These are phyloP conservation scores for Gnathonemus longibarbis DNA, from an alignment of 2,113 vertebrate species.

Conservation along the genomic window DNA sequence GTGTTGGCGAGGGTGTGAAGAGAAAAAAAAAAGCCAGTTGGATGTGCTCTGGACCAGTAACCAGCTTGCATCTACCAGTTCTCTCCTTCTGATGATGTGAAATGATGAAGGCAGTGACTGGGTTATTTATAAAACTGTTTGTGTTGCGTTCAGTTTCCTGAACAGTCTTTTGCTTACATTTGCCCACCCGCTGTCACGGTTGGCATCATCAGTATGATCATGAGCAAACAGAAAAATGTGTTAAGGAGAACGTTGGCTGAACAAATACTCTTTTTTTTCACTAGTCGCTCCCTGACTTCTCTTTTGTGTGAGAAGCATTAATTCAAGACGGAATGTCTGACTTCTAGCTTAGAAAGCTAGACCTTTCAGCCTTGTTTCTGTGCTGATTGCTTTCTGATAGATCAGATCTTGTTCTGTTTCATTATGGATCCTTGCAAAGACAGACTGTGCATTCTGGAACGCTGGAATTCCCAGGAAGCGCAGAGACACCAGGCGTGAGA, in stretches of 20 bases:
- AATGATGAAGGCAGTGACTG: background rate
- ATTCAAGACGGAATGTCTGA: background rate
- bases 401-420: background rate
- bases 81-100: background rate
- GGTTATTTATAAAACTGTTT: background rate
- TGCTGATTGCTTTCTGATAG: background rate
- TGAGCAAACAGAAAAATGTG: background rate
- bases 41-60: background rate
- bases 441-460: background rate
- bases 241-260: background rate
- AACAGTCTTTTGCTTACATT: slow-evolving; percentile 9
- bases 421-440: background rate
- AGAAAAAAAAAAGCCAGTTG: background rate
- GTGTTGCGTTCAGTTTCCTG: background rate
- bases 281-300: background rate
- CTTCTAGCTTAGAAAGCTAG: background rate
- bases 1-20: background rate
- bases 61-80: background rate
- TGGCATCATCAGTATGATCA: background rate
- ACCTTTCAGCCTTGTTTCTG: background rate
- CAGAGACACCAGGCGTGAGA: background rate
- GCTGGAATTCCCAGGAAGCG: background rate
- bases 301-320: background rate
- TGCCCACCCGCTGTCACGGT: background rate
- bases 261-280: background rate